Evolutionary conservation across 2,888 invertebrate species (phyloP), one percentile per base, ranked within the genome.

Genomic region (Bursaphelenchus okinawaensis): DNA sequence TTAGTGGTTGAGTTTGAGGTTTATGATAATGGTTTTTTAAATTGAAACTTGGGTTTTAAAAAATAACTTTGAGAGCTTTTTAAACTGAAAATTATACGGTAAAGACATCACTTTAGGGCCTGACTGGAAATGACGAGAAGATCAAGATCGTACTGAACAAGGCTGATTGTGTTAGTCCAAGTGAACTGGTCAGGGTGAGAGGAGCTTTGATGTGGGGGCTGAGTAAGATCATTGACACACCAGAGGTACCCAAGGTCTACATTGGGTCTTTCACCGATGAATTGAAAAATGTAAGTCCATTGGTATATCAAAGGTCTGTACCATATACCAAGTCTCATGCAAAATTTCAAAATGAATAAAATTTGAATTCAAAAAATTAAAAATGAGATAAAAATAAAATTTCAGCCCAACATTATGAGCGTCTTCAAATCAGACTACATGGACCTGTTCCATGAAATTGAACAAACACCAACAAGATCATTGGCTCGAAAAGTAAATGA

Each of bases 131-230:
- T 51, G 51, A 50, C 12, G 62, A 63, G 12, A 54, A 66, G 59
- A 52, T 67, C 52, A 55, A 54, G 50, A 67, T 68, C 58, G 62
- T 68, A n/a, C 51, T 68, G 52, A 68, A 68, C 67, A 68, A 68
- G 29, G 63, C 60, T 4, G 67, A 68, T 40, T n/a, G 26, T 22
- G 55, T 68, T 29, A 51, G 51, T n/a, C 57, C 61, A 9, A 28
- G 28, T 23, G 63, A 65, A 31, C 52, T 68, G 52, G 59, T 67
- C 1, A 63, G 64, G 12, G 66, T 67, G 27, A 40, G 62, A 2
- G 68, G 68, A 24, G 67, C 68, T 2, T 52, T 68, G 7, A 68
- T 68, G 68, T 68, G 64, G 64, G n/a, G 24, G 16, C 52, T 67
- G 29, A 52, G 68, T 28, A 67, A 64, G 59, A 59, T 67, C 2